Evolutionary conservation across 2,797 vertebrate genomes (phyloP).

Genomic region (Remorina albescens): DNA sequence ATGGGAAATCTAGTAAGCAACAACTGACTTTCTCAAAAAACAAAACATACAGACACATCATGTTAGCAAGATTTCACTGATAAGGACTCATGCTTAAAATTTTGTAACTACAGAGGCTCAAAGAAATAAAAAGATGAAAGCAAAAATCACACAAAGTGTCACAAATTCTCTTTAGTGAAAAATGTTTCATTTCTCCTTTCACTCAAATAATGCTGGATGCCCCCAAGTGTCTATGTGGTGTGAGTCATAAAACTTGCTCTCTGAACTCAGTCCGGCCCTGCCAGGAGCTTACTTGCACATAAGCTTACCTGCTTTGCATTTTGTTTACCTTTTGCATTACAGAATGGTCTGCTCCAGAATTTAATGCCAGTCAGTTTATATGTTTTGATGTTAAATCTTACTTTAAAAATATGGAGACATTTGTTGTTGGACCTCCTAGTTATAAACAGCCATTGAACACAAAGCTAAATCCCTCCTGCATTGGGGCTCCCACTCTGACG

Average conservation of each 20-base stretch:
- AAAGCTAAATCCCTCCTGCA: conserved; percentile 24
- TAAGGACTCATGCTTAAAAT: conserved; percentile 21
- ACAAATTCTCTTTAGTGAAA: conserved; percentile 12
- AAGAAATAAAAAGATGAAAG: conserved; percentile 1
- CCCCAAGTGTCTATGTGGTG: background rate
- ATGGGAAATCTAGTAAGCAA: conserved; percentile 38
- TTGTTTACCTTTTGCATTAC: background rate
- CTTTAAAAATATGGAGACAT: conserved; percentile 21
- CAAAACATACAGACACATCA: conserved; percentile 18
- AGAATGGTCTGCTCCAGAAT: no score
- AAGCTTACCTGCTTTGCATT: background rate
- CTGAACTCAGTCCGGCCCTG: background rate
- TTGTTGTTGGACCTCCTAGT: background rate
- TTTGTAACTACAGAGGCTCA: background rate
- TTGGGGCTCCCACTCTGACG: conserved; percentile 44
- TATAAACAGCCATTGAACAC: conserved; percentile 20
- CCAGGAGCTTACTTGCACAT: background rate
- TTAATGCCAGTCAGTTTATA: conserved; percentile 1
- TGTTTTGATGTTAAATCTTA: conserved; percentile 22
- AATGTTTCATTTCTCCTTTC: conserved; percentile 41
- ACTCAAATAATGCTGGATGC: background rate
- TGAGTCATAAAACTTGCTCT: conserved; percentile 14
- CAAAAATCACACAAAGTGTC: conserved; percentile 12
- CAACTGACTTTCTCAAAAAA: conserved; percentile 31
- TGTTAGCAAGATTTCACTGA: conserved; percentile 26